phyloP scores from a whole-genome alignment of 1,140 invertebrate genomes.

The Euwallacea fornicatus region DNA sequence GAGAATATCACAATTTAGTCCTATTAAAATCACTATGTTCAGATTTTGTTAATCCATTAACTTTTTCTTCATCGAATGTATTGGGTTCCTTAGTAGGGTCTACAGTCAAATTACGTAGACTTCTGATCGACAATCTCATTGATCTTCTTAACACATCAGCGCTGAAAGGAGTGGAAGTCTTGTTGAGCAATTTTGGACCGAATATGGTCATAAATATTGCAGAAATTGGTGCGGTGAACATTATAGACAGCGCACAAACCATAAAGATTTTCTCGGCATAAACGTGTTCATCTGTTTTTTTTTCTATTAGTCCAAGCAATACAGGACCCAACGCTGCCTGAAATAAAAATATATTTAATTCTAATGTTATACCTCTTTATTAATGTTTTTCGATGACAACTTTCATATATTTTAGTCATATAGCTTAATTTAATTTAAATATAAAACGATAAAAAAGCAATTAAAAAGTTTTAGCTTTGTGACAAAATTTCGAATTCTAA shows the following conservation, averaged over 20 bases:
- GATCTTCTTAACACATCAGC: conserved; percentile 5
- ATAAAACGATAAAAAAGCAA: no score
- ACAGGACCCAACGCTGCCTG: conserved; percentile 81
- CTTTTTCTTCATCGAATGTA: not conserved
- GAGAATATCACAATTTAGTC: not conserved
- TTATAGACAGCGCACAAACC: conserved; percentile 83
- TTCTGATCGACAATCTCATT: conserved; percentile 8
- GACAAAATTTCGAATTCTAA: no score
- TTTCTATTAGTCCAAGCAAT: conserved; percentile 68
- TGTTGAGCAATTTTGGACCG: conserved; percentile 75
- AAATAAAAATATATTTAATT: conserved; percentile 27
- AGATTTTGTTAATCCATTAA: not conserved
- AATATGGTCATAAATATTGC: conserved; percentile 81
- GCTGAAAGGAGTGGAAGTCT: conserved; percentile 52
- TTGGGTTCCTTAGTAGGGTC: not conserved
- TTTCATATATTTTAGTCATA: no score
- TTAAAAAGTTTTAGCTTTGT: no score
- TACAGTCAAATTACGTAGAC: conserved; percentile 13
- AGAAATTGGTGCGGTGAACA: conserved; percentile 87
- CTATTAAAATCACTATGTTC: not conserved
- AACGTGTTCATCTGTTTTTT: conserved; percentile 53
- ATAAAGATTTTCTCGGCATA: conserved; percentile 68
- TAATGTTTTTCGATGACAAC: no score
- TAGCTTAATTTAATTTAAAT: no score
- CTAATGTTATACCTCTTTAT: no score